phyloP scores from a whole-genome alignment of 2,888 invertebrate species.

The Neria commutata region DNA sequence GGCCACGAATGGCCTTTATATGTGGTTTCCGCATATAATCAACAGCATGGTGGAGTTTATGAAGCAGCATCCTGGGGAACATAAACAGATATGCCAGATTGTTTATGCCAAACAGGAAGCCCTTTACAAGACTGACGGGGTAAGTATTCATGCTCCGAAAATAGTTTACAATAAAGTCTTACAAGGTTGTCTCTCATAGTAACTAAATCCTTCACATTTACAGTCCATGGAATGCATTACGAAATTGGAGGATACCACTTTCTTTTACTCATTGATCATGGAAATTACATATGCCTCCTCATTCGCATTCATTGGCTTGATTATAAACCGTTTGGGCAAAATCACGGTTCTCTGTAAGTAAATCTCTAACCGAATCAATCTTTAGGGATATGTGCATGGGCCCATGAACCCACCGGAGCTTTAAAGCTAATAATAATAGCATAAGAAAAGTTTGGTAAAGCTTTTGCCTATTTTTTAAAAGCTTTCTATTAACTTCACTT shows the following conservation, averaged over 20 bases:
- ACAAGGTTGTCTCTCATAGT: too few species aligned
- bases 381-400: background rate
- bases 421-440: background rate
- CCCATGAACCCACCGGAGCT: too few species aligned
- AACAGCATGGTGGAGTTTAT: conserved; percentile 50
- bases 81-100: conserved; percentile 46
- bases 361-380: background rate
- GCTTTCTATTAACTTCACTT: background rate
- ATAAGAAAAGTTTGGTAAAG: background rate
- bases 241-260: conserved; percentile 46
- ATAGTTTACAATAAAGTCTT: too few species aligned
- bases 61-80: conserved; percentile 38
- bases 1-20: conserved; percentile 51
- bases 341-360: conserved; percentile 47
- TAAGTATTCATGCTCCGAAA: conserved; percentile 17
- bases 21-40: conserved; percentile 58
- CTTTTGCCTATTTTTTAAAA: background rate
- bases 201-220: too few species aligned
- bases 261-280: conserved; percentile 45
- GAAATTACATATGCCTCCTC: conserved; percentile 42
- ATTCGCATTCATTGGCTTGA: conserved; percentile 49
- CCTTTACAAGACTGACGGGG: conserved; percentile 35
- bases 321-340: conserved; percentile 52
- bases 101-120: conserved; percentile 39
- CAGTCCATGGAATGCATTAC: conserved; percentile 38